phyloP scores from a whole-genome alignment of 1,140 invertebrate species.

The Eufriesea mexicana region DNA sequence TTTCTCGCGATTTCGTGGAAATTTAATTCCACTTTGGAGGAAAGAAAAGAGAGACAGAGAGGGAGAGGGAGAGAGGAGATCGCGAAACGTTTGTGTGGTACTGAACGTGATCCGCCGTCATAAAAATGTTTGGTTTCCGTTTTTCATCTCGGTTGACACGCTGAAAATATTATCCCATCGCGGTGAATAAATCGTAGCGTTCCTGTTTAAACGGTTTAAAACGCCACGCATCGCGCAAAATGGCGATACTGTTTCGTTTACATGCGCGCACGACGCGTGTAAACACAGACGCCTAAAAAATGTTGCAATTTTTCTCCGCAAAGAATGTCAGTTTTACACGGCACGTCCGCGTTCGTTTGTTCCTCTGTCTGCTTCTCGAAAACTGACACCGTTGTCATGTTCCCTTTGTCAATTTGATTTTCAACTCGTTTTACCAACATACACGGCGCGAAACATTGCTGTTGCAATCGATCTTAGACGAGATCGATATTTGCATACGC shows the following conservation, averaged over 20 bases:
- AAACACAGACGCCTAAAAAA: slow-evolving; percentile 22
- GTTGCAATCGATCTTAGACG: too few relatives aligned
- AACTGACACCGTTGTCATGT: neutral
- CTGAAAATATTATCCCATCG: slow-evolving; percentile 4
- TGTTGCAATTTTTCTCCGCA: neutral
- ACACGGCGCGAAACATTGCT: too few relatives aligned
- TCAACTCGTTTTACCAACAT: neutral
- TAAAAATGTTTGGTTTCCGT: neutral
- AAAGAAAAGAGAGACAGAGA: too few relatives aligned
- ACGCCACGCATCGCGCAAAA: neutral
- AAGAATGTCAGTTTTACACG: neutral
- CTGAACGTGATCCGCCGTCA: too few relatives aligned
- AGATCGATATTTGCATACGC: too few relatives aligned
- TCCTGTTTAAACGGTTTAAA: slow-evolving; percentile 16
- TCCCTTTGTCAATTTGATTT: neutral
- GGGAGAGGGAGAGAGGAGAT: neutral
- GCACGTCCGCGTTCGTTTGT: slow-evolving; percentile 1
- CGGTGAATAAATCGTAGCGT: neutral
- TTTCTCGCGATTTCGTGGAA: neutral
- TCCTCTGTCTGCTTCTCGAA: neutral
- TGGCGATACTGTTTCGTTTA: neutral
- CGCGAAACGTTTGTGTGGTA: neutral
- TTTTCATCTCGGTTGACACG: slow-evolving; percentile 2
- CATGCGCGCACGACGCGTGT: neutral
- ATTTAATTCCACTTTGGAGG: too few relatives aligned